Conservation (phyloP, 64 coral and sea anemone species). For the Stichodactyla helianthus region DNA sequence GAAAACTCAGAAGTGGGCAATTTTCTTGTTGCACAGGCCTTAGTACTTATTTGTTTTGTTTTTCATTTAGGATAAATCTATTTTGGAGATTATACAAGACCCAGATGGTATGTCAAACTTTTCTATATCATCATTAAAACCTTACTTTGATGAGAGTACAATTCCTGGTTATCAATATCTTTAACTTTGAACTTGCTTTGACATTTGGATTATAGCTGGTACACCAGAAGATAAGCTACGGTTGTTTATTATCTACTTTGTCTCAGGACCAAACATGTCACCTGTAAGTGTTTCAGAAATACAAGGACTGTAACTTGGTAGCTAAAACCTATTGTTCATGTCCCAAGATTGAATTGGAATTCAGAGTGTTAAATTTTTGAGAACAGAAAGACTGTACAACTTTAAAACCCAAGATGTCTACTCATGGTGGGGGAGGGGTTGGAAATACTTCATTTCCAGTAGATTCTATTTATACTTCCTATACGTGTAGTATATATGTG, state of each 20-base stretch:
- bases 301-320: not conserved
- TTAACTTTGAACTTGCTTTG: not conserved
- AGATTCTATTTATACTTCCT: no score
- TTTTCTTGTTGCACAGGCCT: no score
- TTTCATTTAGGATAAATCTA: slow-evolving; percentile 90
- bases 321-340: not conserved
- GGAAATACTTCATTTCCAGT: no score
- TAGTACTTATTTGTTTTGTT: not conserved
- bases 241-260: slow-evolving; percentile 95
- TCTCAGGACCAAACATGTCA: slow-evolving; percentile 92
- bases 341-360: no score
- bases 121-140: not conserved
- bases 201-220: slow-evolving; percentile 53
- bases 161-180: not conserved
- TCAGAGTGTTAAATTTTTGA: no score
- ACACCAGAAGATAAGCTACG: slow-evolving; percentile 93
- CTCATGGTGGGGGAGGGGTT: no score
- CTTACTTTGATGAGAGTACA: not conserved
- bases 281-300: slow-evolving; percentile 48
- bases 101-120: slow-evolving; percentile 67
- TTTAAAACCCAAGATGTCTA: no score
- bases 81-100: slow-evolving; percentile 98
- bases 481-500: no score
- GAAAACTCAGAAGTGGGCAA: no score
- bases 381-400: no score